phyloP scores from a whole-genome alignment of 2,113 vertebrate species.

The Apteryx mantelli region DNA sequence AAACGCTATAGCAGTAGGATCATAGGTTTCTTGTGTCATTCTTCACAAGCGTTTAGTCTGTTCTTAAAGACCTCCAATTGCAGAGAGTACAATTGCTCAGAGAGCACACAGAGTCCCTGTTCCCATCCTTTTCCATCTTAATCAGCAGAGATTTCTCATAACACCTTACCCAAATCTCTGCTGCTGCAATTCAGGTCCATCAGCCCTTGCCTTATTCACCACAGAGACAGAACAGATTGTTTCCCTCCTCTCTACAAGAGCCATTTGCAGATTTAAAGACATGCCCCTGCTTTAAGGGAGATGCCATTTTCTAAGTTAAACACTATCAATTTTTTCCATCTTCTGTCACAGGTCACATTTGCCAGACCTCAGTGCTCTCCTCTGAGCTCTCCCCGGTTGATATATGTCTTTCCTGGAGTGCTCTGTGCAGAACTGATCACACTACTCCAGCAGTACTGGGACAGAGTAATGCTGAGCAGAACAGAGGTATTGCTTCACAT shows the following conservation, averaged over 20 bases:
- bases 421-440: neutral
- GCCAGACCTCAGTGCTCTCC: neutral
- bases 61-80: neutral
- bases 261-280: neutral
- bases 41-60: neutral
- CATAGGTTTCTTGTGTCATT: neutral
- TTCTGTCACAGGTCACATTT: neutral
- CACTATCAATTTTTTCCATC: neutral
- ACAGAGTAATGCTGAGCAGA: neutral
- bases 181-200: neutral
- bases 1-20: neutral
- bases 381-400: neutral
- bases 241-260: neutral
- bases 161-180: neutral
- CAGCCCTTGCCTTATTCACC: neutral
- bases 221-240: neutral
- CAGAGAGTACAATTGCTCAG: neutral
- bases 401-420: neutral
- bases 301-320: neutral
- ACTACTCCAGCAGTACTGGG: neutral
- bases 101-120: neutral
- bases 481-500: neutral
- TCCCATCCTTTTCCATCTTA: neutral
- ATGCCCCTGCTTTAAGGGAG: accelerated
- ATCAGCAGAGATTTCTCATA: neutral